phyloP scores from a whole-genome alignment of 2,888 invertebrate species.

The Eupithecia abbreviata region DNA sequence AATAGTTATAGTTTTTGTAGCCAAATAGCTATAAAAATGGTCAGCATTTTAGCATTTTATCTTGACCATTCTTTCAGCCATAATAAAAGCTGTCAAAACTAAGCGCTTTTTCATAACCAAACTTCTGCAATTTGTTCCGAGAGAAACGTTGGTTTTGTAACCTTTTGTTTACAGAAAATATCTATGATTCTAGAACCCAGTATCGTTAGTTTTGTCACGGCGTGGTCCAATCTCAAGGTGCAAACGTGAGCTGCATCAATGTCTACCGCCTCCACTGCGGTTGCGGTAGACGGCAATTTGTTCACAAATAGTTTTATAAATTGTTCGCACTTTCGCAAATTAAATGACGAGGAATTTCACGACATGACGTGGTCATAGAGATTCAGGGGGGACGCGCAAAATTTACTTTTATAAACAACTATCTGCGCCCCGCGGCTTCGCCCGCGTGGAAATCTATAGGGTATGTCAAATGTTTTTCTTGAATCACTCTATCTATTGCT shows the following conservation, averaged over 20 bases:
- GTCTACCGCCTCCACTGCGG: conserved; percentile 31
- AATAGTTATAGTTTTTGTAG: no score
- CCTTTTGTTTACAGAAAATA: background rate
- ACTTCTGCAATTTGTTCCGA: no score
- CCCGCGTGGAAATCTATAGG: no score
- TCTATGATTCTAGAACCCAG: background rate
- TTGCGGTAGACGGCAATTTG: conserved; percentile 46
- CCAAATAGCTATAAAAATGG: no score
- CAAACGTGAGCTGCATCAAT: conserved; percentile 36
- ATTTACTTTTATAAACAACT: background rate
- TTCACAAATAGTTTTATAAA: conserved; percentile 46
- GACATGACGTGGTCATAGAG: conserved; percentile 36
- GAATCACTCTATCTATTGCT: no score
- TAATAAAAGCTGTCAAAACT: no score
- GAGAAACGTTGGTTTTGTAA: no score
- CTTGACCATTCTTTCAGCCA: no score
- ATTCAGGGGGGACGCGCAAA: background rate
- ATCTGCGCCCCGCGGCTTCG: no score
- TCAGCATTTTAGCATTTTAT: no score
- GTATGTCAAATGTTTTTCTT: no score
- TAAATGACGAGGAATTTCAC: conserved; percentile 46
- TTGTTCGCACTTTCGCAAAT: conserved; percentile 45
- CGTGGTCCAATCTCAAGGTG: conserved; percentile 22
- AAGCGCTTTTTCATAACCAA: no score
- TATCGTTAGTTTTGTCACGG: conserved; percentile 11